Evolutionary conservation across 2,113 vertebrate genomes (phyloP).

Genomic region (Saguinus midas): DNA sequence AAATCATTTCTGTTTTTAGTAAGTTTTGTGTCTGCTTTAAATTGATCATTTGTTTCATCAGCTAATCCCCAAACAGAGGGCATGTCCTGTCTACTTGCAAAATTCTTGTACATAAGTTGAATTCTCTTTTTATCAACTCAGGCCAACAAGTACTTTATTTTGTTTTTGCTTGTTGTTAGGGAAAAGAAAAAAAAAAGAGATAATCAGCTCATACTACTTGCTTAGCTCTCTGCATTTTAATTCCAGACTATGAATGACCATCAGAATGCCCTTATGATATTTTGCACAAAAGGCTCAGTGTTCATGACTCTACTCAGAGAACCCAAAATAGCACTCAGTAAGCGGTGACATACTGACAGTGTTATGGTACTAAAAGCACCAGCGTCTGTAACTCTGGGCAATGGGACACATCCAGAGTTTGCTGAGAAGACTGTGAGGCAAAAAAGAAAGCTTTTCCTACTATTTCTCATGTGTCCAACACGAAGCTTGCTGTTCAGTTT

Average conservation of each 20-base stretch:
- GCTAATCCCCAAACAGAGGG: slow-evolving; percentile 84
- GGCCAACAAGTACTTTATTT: slow-evolving; percentile 85
- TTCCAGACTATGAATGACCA: slow-evolving; percentile 87
- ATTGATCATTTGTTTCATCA: slow-evolving; percentile 75
- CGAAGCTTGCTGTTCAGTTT: background rate
- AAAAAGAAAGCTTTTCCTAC: slow-evolving; percentile 18
- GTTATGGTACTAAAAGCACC: slow-evolving; percentile 78
- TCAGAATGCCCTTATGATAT: slow-evolving; percentile 85
- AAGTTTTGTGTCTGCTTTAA: slow-evolving; percentile 73
- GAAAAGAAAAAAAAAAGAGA: slow-evolving; percentile 57
- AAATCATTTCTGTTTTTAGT: slow-evolving; percentile 69
- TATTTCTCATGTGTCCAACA: background rate
- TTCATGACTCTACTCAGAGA: slow-evolving; percentile 87
- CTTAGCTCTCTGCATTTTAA: slow-evolving; percentile 89
- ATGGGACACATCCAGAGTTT: slow-evolving; percentile 61
- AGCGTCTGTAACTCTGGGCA: slow-evolving; percentile 73
- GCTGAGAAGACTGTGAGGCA: slow-evolving; percentile 48
- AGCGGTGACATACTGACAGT: slow-evolving; percentile 80
- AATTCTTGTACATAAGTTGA: slow-evolving; percentile 82
- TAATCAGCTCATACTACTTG: slow-evolving; percentile 85
- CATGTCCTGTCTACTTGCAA: slow-evolving; percentile 81
- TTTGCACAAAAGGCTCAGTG: slow-evolving; percentile 93
- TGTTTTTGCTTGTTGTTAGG: slow-evolving; percentile 69
- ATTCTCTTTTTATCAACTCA: slow-evolving; percentile 80
- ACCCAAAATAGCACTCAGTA: slow-evolving; percentile 83